Evolutionary conservation across 2,888 invertebrate species (phyloP), one percentile per base, ranked within the genome.

Genomic region (Diplolepis rosae): DNA sequence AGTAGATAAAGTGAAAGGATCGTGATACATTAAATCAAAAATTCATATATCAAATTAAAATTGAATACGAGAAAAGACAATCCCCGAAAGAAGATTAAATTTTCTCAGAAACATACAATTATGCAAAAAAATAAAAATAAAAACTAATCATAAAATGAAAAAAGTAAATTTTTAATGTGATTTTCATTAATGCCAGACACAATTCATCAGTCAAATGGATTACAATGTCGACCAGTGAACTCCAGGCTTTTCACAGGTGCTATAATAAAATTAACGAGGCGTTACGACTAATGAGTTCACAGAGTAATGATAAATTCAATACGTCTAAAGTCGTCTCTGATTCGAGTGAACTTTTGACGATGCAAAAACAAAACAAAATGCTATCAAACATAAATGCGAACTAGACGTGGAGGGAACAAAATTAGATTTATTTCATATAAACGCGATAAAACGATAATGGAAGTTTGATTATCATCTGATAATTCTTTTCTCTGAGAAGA

Each of bases 271-370:
- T 39, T 35, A 61, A 39, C 39, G 24, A 39, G 61, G 35, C 24
- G 39, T 39, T 61, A 61, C 61, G 35, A 61, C 61, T 61, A 61
- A 39, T 39, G 61, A 39, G 13, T 39, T 61, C 39, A 61, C 22
- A 35, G 39, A 35, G 35, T 35, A 39, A 61, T 27, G 61, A 61
- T 39, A 61, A 61, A 39, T 39, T 61, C 39, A 39, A 61, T 39
- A 35, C n/a, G n/a, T 39, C 24, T 22, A 24, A 61, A 61, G 35
- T 61, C 39, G 24, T 24, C 18, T 39, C 39, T 39, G 18, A n/a
- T 39, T 39, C 13, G 4, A 61, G 35, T 61, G 13, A 61, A 35
- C 61, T 39, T 61, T 61, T 61, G 39, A 61, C n/a, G 28, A 24
- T 13, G 35, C 13, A 61, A 61, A 7, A 35, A 2, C 22, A 39